Base-by-base conservation (phyloP, 2,888 invertebrate species). In the Hydroisotoma schaefferi region DNA sequence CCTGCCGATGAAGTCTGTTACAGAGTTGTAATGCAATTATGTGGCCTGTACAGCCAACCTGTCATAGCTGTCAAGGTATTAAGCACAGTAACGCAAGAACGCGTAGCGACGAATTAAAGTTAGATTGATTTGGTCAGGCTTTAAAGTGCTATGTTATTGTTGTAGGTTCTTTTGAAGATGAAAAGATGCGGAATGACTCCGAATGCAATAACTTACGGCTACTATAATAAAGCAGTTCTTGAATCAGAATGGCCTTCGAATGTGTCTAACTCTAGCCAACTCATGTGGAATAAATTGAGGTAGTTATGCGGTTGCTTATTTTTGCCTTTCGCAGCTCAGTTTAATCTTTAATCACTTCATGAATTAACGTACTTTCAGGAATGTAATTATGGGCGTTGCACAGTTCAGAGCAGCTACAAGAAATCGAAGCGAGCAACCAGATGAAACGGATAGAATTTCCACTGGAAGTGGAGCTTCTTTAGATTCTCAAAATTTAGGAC, bases 1-100 rank as follows among this genome's bases (percentile, higher is more conserved):
- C 87, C 88, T 38, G 90, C 91, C 74, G 97, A 97, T 80, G 97
- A 97, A 82, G 91, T 98, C 53, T 98, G 98, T 79, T 99, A 97
- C 78, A 84, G 99, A 62, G 90, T 97, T 54, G 90, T 99, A 87
- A 95, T 99, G 92, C 95, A 98, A 78, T 81, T 99, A 25, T 99
- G 98, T 78, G 95, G 98, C 5, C 86, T 90, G 68, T 91, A 95
- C 76, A 90, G 91, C 59, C 84, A 93, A 75, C 98, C 99, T 0
- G 87, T 94, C 58, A 79, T 99, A 73, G 98, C 99, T 1, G 95
- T 98, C 1, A 92, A 94, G 74, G 71, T 71, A 62, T 33, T 37
- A 8, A 12, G n/a, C n/a, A 12, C 20, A 33, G 18, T 44, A n/a
- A 44, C 20, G n/a, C 8, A 8, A 6, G 20, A n/a, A 18, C 6